Conservation (phyloP, 1,140 invertebrate genomes). For the Magallana angulata region DNA sequence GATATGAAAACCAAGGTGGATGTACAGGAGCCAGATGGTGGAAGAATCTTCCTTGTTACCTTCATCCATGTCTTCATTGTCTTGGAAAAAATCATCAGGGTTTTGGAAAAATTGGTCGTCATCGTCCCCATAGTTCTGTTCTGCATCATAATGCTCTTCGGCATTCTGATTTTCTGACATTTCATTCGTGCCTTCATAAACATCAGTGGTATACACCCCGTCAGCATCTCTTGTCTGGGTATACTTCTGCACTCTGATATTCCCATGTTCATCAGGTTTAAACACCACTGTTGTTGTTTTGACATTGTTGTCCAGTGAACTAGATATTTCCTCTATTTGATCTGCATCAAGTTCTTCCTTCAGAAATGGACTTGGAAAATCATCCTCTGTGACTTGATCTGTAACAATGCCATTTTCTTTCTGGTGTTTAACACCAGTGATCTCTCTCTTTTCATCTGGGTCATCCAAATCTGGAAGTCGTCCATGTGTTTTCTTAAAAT, state of each 20-base stretch:
- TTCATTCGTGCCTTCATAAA: neutral
- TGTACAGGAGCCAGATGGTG: too few species aligned
- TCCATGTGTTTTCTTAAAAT: neutral
- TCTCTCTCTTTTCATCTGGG: constrained; percentile 5
- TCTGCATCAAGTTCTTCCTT: constrained; percentile 8
- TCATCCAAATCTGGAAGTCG: neutral
- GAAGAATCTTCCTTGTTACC: too few species aligned
- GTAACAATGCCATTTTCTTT: neutral
- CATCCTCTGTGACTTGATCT: neutral
- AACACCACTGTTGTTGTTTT: constrained; percentile 51
- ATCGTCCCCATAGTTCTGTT: neutral
- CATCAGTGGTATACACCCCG: constrained; percentile 12
- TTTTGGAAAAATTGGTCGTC: neutral
- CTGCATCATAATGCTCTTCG: neutral
- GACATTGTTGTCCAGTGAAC: constrained; percentile 25
- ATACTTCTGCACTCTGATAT: constrained; percentile 47
- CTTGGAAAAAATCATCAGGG: neutral
- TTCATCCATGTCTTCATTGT: neutral
- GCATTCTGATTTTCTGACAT: neutral
- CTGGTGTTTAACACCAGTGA: neutral
- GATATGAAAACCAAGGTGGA: too few species aligned
- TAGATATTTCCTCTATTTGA: constrained; percentile 35
- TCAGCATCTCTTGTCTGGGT: constrained; percentile 38
- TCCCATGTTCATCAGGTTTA: constrained; percentile 48
- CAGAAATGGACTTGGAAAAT: constrained; percentile 44